Evolutionary conservation across 2,888 invertebrate genomes (phyloP).

Genomic region (Strigamia crassipes): DNA sequence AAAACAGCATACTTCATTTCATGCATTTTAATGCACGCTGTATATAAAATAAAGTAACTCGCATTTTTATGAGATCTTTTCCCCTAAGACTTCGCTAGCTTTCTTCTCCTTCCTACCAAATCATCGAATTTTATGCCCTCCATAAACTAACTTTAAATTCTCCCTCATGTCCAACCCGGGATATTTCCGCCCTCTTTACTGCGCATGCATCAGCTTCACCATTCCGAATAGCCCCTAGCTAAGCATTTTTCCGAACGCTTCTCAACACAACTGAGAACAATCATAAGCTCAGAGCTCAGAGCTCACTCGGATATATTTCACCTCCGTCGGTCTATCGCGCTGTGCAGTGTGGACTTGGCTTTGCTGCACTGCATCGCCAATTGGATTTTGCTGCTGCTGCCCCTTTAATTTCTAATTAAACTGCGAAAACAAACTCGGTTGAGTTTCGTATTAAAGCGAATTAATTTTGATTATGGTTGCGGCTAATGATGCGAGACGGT

Average conservation of each 20-base stretch:
- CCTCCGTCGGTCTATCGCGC: neutral
- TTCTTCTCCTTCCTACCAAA: conserved; percentile 32
- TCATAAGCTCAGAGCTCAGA: neutral
- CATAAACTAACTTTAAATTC: conserved; percentile 29
- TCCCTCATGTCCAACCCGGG: conserved; percentile 33
- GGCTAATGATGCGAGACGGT: too few species aligned
- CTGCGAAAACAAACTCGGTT: too few species aligned
- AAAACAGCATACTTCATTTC: conserved; percentile 29
- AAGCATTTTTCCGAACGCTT: neutral
- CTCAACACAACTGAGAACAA: conserved; percentile 1
- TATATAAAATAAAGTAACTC: conserved; percentile 26
- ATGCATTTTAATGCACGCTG: conserved; percentile 23
- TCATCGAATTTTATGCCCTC: conserved; percentile 34
- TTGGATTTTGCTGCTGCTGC: too few species aligned
- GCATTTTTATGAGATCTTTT: conserved; percentile 36
- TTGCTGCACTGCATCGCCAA: neutral
- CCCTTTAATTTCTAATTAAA: neutral
- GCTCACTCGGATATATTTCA: neutral
- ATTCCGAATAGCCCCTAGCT: conserved; percentile 27
- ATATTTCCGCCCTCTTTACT: conserved; percentile 34
- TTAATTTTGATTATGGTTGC: neutral
- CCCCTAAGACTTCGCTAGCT: conserved; percentile 25
- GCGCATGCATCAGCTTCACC: conserved; percentile 26
- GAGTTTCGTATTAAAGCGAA: neutral
- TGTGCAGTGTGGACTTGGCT: neutral